These are phyloP conservation scores for Eclectus roratus DNA, from an alignment of 2,113 vertebrate species.

Conservation along the genomic window DNA sequence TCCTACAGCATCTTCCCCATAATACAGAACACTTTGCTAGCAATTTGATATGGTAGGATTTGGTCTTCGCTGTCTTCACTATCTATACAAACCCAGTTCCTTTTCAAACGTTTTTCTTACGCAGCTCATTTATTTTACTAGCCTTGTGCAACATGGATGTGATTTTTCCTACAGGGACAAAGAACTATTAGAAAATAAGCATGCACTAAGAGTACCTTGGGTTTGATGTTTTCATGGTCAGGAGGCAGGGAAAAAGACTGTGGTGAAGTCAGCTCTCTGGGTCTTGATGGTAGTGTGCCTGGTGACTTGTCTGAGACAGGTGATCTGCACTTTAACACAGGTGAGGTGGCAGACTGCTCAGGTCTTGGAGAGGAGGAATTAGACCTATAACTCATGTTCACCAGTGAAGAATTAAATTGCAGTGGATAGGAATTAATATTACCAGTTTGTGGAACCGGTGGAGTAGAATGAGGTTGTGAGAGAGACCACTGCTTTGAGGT, in stretches of 20 bases:
- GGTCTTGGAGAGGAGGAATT: slow-evolving; percentile 37
- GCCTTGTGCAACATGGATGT: not conserved
- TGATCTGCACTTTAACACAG: not conserved
- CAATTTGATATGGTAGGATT: not conserved
- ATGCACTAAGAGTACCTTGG: slow-evolving; percentile 79
- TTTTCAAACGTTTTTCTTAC: not conserved
- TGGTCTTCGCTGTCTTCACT: not conserved
- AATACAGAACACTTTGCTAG: not conserved
- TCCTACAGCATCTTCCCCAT: not conserved
- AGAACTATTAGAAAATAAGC: slow-evolving; percentile 35
- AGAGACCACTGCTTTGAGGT: not conserved
- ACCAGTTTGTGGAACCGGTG: not conserved
- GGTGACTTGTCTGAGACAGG: slow-evolving; percentile 45
- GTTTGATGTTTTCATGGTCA: slow-evolving; percentile 70
- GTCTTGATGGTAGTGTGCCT: slow-evolving; percentile 67
- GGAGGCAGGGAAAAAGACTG: slow-evolving; percentile 51
- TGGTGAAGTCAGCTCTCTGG: slow-evolving; percentile 66
- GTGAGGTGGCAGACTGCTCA: slow-evolving; percentile 5
- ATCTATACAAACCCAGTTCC: not conserved
- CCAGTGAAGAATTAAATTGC: not conserved
- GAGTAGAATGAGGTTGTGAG: not conserved
- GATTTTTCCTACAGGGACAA: not conserved
- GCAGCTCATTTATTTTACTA: not conserved
- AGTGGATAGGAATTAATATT: not conserved
- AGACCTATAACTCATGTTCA: not conserved